phyloP scores from a whole-genome alignment of 2,888 invertebrate genomes.

The Monochamus alternatus region DNA sequence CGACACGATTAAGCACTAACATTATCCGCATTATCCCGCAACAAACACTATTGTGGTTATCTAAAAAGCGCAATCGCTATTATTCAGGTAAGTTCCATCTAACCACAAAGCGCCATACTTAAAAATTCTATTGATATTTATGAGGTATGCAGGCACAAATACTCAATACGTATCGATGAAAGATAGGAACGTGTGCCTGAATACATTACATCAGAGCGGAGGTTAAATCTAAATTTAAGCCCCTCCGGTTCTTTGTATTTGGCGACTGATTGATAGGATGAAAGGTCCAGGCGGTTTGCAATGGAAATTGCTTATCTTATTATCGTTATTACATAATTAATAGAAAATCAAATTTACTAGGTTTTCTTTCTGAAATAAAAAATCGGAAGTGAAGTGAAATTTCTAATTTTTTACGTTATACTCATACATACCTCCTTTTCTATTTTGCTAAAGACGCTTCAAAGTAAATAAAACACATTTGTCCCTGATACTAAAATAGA shows the following conservation, averaged over 20 bases:
- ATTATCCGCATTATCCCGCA: constrained; percentile 27
- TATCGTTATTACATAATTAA: background rate
- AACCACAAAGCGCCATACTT: constrained; percentile 59
- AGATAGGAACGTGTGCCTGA: constrained; percentile 61
- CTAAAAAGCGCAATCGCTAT: constrained; percentile 47
- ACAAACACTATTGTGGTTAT: constrained; percentile 37
- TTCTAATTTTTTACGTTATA: too few species aligned
- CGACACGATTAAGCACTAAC: constrained; percentile 30
- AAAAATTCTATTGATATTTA: constrained; percentile 64
- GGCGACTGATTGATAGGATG: constrained; percentile 30
- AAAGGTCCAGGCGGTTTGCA: constrained; percentile 2
- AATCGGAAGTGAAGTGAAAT: too few species aligned
- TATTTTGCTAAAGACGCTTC: too few species aligned
- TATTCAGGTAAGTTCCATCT: constrained; percentile 49
- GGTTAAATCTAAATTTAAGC: constrained; percentile 57
- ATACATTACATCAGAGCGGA: constrained; percentile 60
- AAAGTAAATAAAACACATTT: too few species aligned
- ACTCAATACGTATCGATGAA: constrained; percentile 62
- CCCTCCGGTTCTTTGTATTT: constrained; percentile 43
- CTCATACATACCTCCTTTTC: too few species aligned
- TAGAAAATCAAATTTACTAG: too few species aligned
- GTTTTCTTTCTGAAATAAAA: too few species aligned
- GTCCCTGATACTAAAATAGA: too few species aligned
- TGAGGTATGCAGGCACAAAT: constrained; percentile 61
- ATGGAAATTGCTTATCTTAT: background rate